These are phyloP conservation scores for Luehdorfia chinensis DNA, from an alignment of 1,140 invertebrate genomes.

Conservation along the genomic window DNA sequence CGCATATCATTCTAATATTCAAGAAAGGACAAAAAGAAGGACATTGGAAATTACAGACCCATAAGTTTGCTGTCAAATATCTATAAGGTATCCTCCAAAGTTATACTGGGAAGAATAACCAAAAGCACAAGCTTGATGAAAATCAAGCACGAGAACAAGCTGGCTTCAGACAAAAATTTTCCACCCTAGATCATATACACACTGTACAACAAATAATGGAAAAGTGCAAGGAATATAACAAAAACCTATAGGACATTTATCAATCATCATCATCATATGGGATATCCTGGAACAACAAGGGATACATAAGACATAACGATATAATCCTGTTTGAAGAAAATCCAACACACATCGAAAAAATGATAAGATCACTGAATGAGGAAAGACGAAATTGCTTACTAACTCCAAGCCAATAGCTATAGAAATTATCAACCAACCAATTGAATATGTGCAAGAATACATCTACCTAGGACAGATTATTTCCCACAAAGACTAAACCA, in stretches of 20 bases:
- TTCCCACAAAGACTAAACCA: constrained; percentile 4
- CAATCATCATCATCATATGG: no score
- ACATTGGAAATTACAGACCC: constrained; percentile 2
- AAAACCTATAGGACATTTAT: not conserved
- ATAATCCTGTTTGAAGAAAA: not conserved
- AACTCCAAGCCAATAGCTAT: no score
- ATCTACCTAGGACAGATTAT: constrained; percentile 16
- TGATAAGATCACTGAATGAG: no score
- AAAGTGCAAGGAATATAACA: constrained; percentile 1
- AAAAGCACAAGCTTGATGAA: not conserved
- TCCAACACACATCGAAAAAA: no score
- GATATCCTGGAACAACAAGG: constrained; percentile 5
- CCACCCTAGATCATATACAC: not conserved
- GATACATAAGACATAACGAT: constrained; percentile 12
- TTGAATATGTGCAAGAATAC: constrained; percentile 18
- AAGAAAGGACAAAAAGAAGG: constrained; percentile 1
- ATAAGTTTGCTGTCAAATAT: constrained; percentile 4
- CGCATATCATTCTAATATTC: constrained; percentile 12
- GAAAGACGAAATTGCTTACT: no score
- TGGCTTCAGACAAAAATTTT: not conserved
- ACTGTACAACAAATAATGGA: not conserved
- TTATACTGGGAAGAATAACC: no score
- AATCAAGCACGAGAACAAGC: not conserved
- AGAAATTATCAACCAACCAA: not conserved
- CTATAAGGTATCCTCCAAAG: no score